Percentiles rank a stretch among this genome's conserved stretches.
Conservation (phyloP, 2,797 vertebrate genomes). For the Trachops cirrhosus region DNA sequence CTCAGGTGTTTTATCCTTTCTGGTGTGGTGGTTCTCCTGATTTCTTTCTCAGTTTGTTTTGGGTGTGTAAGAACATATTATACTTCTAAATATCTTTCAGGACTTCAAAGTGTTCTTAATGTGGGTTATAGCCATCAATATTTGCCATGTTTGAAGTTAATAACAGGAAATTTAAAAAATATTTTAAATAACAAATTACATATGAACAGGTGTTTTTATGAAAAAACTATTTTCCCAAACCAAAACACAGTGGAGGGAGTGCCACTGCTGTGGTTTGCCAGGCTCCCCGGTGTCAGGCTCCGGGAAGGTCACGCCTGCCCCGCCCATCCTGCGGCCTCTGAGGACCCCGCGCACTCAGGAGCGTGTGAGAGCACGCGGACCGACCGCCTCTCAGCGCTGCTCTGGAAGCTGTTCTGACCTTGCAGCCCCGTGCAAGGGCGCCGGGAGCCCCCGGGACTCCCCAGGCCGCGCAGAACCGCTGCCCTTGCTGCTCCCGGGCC, state of each 20-base stretch:
- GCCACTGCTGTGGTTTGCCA: no score
- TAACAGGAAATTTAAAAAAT: neutral
- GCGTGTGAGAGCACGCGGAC: no score
- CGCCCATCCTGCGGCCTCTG: fast-evolving
- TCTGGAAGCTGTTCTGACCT: neutral
- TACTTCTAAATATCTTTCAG: neutral
- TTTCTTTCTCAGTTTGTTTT: neutral
- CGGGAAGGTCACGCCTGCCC: neutral
- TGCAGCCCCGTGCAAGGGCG: neutral
- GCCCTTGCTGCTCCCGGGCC: neutral
- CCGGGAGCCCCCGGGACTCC: neutral
- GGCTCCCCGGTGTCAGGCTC: fast-evolving
- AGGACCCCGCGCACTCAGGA: fast-evolving
- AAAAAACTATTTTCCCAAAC: neutral
- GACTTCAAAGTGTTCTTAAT: neutral
- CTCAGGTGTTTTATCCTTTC: neutral
- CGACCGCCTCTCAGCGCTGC: neutral
- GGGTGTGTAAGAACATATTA: neutral
- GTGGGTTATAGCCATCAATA: no score
- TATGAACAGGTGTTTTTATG: neutral
- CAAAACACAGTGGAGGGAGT: no score
- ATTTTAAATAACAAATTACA: neutral
- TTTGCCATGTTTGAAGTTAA: neutral
- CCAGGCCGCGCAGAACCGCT: fast-evolving
- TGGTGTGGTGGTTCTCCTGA: no score